These are phyloP conservation scores for Hymenopus coronatus DNA, from an alignment of 2,888 invertebrate species.

Conservation along the genomic window DNA sequence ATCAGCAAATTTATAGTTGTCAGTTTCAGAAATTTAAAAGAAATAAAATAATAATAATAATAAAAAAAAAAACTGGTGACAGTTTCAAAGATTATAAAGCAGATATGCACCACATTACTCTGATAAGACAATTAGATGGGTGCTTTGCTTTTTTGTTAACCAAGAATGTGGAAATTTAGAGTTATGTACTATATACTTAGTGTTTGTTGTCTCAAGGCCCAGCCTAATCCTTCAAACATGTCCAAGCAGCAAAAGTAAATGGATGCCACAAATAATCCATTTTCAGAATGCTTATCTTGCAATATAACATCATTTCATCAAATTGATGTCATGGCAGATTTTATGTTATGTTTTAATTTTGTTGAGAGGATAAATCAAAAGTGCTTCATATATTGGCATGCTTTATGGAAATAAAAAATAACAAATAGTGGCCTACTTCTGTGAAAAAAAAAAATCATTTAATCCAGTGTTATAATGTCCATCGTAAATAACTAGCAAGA, in stretches of 20 bases:
- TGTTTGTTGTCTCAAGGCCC: slow-evolving; percentile 24
- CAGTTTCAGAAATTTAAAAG: not conserved
- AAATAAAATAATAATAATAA: not conserved
- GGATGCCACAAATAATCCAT: not conserved
- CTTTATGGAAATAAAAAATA: not conserved
- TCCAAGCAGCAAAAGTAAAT: not conserved
- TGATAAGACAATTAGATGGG: not conserved
- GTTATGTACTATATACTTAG: slow-evolving; percentile 21
- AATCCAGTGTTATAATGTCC: slow-evolving; percentile 32
- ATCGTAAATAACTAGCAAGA: slow-evolving; percentile 31
- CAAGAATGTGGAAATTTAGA: slow-evolving; percentile 11
- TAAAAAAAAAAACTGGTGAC: not conserved
- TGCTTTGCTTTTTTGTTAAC: slow-evolving; percentile 16
- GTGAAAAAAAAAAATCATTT: slow-evolving; percentile 23
- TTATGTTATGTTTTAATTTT: slow-evolving; percentile 24
- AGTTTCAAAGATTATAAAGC: not conserved
- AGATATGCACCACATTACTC: not conserved
- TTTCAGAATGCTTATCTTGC: not conserved
- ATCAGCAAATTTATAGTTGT: not conserved
- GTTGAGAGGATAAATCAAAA: slow-evolving; percentile 8
- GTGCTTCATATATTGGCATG: not conserved
- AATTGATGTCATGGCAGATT: slow-evolving; percentile 18
- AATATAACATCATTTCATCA: not conserved
- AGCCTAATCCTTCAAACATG: not conserved
- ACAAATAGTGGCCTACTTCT: slow-evolving; percentile 32